Base-by-base conservation (phyloP, 2,797 vertebrate genomes). In the Bradypodion pumilum region DNA sequence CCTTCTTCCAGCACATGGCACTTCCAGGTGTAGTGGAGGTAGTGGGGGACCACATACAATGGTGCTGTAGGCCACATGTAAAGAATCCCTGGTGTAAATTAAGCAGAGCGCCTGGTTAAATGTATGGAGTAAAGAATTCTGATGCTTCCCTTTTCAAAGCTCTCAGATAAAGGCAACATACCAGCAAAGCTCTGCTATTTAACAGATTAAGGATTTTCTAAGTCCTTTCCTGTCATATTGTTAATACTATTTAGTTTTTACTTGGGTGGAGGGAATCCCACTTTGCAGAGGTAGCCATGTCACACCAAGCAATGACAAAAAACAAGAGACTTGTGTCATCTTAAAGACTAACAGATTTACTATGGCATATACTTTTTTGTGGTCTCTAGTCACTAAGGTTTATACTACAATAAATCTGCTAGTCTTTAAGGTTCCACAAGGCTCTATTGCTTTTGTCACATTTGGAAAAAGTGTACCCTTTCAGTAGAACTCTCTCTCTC, bases 81-180 rank as follows among this genome's bases (percentile, higher is more conserved):
- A n/a, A n/a, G n/a, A n/a, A n/a, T n/a, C n/a, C n/a, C n/a, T n/a
- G 52, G 21, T 21, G 56, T 78, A 72, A 78, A 84, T 37, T 74
- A 74, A 79, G 35, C 32, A 74, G 44, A 66, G 19, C 35, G 46
- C 44, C 29, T 80, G 29, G 2, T 37, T 56, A 60, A 59, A 42
- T 3, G 0, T 82, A 88, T 68, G 79, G n/a, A 29, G 66, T 74
- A 84, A 92, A 90, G 89, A 83, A 92, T 91, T 90, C 85, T 81
- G 70, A 63, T 72, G 75, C 65, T 77, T 88, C 40, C 21, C 68
- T 83, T 15, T 70, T 88, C 92, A 86, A 86, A 82, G 85, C 77
- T 87, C 35, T 74, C 42, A 65, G 60, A 65, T 29, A 62, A 73
- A 81, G 6, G n/a, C 35, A 46, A 42, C 52, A 62, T 27, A 29